Base-by-base conservation (phyloP, 2,797 vertebrate species). In the Bufotes viridis region DNA sequence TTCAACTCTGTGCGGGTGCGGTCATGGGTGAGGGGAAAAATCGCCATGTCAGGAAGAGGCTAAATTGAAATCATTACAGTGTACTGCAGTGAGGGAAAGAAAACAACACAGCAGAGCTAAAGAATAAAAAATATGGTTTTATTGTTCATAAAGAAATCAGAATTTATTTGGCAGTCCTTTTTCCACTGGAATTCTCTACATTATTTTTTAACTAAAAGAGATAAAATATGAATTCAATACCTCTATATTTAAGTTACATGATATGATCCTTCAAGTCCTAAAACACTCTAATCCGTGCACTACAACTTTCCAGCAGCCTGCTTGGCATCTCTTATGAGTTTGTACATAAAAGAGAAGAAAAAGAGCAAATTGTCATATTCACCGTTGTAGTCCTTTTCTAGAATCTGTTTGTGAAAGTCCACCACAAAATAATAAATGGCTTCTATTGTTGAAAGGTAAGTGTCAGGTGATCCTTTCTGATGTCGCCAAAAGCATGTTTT, bases 401-500 rank as follows among this genome's bases (percentile, higher is more conserved):
- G 92, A 91, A 97, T 90, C 22, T 95, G 95, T 90, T 93, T 92
- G 14, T 98, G 97, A 90, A 97, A 98, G 91, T 99, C 98, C 89
- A 96, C 96, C 69, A 99, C 92, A 90, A 99, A 99, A 93, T 98
- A 99, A 92, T 99, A 99, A 92, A 99, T 96, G 0, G 98, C 98
- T 94, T 99, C 98, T 51, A 99, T 98, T 6, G 98, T 99, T 79
- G 98, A 96, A 53, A 99, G 95, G 93, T 98, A 99, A 0, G 97
- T 98, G 90, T 98, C 96, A 42, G 98, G 98, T 90, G 97, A 98
- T 90, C 98, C 98, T 93, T 97, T 97, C 92, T 99, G 98, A 92
- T 95, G 96, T 85, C 98, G 97, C 98, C 98, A 99, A 93, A 99
- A 99, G 93, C 96, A 98, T 1, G 97, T 99, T 92, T 97, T 99